Conservation (phyloP, 2,888 invertebrate species). For the Rugalucina vietnamica region DNA sequence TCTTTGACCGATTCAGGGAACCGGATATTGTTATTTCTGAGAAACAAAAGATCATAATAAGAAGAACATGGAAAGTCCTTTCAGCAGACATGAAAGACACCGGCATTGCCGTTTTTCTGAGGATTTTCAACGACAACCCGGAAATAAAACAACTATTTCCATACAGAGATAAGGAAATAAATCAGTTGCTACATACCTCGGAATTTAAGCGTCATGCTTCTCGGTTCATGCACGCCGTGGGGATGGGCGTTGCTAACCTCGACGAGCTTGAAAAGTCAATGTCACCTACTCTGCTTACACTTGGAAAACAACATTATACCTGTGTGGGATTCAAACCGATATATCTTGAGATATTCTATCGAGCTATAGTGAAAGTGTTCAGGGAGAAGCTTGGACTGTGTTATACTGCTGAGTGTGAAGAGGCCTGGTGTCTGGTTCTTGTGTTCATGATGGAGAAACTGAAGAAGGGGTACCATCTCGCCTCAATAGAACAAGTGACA, state of each 20-base stretch:
- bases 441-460: slow-evolving; percentile 72
- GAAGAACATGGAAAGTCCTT: slow-evolving; percentile 69
- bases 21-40: background rate
- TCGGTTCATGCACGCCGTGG: slow-evolving; percentile 79
- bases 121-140: slow-evolving; percentile 72
- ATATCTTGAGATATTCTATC: slow-evolving; percentile 72
- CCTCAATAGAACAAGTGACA: background rate
- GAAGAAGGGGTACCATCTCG: slow-evolving; percentile 67
- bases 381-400: slow-evolving; percentile 64
- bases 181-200: slow-evolving; percentile 62
- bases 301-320: slow-evolving; percentile 73
- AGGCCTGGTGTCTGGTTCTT: slow-evolving; percentile 67
- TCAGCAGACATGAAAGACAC: slow-evolving; percentile 64
- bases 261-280: slow-evolving; percentile 67
- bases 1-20: background rate
- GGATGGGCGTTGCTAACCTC: slow-evolving; percentile 74
- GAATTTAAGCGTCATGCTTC: slow-evolving; percentile 74
- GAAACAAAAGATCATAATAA: slow-evolving; percentile 55
- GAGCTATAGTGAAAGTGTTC: slow-evolving; percentile 71
- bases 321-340: slow-evolving; percentile 74
- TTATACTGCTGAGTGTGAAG: slow-evolving; percentile 52
- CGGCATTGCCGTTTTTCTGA: slow-evolving; percentile 73
- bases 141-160: slow-evolving; percentile 75
- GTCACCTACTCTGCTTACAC: slow-evolving; percentile 66
- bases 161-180: slow-evolving; percentile 64